Evolutionary conservation across 2,888 invertebrate genomes (phyloP).

Genomic region (Lucinisca nassula): DNA sequence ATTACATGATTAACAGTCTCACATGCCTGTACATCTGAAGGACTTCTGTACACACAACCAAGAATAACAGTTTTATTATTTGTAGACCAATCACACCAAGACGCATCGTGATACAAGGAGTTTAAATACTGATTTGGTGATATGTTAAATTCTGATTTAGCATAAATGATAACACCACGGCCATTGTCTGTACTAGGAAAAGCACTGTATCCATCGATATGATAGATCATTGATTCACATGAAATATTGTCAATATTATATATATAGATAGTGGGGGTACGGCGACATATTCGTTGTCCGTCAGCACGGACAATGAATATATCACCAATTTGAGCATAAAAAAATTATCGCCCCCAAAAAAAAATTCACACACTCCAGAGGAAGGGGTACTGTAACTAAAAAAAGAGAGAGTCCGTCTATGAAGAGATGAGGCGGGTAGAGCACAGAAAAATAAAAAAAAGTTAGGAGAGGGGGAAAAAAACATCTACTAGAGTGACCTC

Average conservation of each 20-base stretch:
- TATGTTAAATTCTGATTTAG: constrained; percentile 12
- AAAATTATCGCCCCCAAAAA: too few species aligned
- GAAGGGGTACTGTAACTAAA: too few species aligned
- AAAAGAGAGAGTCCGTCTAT: too few species aligned
- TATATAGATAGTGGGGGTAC: too few species aligned
- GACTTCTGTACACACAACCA: constrained; percentile 27
- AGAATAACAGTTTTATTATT: constrained; percentile 9
- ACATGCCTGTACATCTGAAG: background rate
- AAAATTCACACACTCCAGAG: too few species aligned
- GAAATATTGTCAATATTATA: background rate
- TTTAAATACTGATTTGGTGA: constrained; percentile 19
- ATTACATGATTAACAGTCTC: background rate
- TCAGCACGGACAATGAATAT: too few species aligned
- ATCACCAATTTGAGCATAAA: too few species aligned
- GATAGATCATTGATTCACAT: constrained; percentile 18
- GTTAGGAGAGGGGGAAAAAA: too few species aligned
- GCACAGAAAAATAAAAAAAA: too few species aligned
- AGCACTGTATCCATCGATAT: constrained; percentile 18
- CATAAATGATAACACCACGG: constrained; percentile 32
- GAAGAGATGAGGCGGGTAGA: too few species aligned
- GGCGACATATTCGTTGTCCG: too few species aligned
- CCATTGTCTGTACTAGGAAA: constrained; percentile 23
- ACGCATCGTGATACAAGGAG: constrained; percentile 20
- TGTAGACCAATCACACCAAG: constrained; percentile 27
- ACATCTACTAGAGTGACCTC: too few species aligned